Conservation (phyloP, 2,888 invertebrate species). For the Calameuta filiformis region DNA sequence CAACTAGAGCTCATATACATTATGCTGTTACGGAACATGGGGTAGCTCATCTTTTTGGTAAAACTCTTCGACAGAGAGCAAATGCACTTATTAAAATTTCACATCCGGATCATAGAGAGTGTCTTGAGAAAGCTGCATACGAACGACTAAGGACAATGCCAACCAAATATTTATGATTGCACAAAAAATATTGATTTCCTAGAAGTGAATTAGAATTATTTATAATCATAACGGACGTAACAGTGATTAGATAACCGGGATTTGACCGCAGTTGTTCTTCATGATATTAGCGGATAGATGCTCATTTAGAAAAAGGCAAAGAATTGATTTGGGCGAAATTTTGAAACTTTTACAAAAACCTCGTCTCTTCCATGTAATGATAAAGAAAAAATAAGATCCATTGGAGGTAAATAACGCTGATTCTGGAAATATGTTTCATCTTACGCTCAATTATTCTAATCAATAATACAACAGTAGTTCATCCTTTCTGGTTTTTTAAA, state of each 20-base stretch:
- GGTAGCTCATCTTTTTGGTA: constrained; percentile 90
- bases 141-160: constrained; percentile 86
- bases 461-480: not conserved
- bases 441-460: not conserved
- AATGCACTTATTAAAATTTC: constrained; percentile 89
- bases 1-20: constrained; percentile 90
- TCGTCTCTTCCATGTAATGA: not conserved
- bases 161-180: constrained; percentile 44
- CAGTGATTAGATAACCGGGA: not conserved
- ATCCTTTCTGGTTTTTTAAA: not conserved
- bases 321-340: not conserved
- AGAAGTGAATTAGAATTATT: not conserved
- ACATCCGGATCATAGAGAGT: constrained; percentile 88
- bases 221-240: not conserved
- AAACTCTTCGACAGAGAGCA: constrained; percentile 88
- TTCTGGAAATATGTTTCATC: not conserved
- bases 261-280: not conserved
- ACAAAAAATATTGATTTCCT: not conserved
- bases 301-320: not conserved
- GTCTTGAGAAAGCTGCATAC: constrained; percentile 87
- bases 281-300: not conserved
- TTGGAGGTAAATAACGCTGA: not conserved
- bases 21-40: constrained; percentile 95
- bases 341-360: not conserved
- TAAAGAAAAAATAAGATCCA: not conserved